phyloP scores from a whole-genome alignment of 2,888 invertebrate species.

The Netelia fuscicornis region DNA sequence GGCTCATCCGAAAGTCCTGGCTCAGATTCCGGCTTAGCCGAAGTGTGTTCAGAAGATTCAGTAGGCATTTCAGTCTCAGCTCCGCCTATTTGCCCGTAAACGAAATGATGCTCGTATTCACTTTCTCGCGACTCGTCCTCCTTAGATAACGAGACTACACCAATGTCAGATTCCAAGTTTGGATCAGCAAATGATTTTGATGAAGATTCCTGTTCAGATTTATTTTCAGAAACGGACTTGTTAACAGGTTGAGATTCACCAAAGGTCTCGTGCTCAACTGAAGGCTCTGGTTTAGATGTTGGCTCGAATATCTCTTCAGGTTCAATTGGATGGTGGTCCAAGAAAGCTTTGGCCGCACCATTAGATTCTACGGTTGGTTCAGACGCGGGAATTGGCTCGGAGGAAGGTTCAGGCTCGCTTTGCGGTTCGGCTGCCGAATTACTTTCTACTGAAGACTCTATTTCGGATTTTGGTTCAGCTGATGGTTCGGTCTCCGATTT shows the following conservation, averaged over 20 bases:
- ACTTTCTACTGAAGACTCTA: constrained; percentile 75
- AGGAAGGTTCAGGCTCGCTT: constrained; percentile 26
- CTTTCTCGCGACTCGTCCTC: neutral
- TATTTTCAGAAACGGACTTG: no score
- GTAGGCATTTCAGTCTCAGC: constrained; percentile 68
- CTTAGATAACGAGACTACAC: constrained; percentile 1
- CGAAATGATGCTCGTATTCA: neutral
- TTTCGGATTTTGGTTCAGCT: constrained; percentile 73
- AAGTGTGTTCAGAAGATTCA: constrained; percentile 64
- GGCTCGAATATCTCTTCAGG: constrained; percentile 69
- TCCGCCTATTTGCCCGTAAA: constrained; percentile 63
- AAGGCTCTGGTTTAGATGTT: constrained; percentile 63
- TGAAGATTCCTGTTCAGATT: no score
- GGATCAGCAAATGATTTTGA: constrained; percentile 71
- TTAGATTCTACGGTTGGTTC: constrained; percentile 67
- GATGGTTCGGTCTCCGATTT: constrained; percentile 72
- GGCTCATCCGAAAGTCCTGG: no score
- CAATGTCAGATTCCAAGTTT: constrained; percentile 31
- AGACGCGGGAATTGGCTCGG: constrained; percentile 1
- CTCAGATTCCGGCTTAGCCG: no score
- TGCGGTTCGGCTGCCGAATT: constrained; percentile 71
- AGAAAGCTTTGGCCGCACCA: constrained; percentile 39
- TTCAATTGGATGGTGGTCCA: constrained; percentile 50
- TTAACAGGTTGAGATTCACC: neutral
- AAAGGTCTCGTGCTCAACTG: constrained; percentile 38